phyloP scores from a whole-genome alignment of 2,888 invertebrate genomes.

The Conops quadrifasciatus region DNA sequence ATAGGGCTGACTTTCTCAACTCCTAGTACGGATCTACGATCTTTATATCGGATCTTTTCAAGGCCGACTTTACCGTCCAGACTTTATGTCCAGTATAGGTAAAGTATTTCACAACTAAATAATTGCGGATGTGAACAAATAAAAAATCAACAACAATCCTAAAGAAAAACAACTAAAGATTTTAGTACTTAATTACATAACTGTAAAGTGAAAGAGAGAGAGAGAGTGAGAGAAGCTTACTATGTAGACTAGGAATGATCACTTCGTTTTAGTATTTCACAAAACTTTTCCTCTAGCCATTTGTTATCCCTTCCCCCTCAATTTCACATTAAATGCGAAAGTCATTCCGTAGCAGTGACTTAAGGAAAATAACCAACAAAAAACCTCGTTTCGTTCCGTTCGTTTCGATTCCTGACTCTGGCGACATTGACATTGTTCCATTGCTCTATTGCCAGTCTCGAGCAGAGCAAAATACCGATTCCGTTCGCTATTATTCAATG shows the following conservation, averaged over 20 bases:
- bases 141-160: background rate
- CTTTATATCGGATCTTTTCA: too few species aligned
- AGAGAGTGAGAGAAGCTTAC: background rate
- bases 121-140: background rate
- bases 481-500: conserved; percentile 22
- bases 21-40: too few species aligned
- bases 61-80: too few species aligned
- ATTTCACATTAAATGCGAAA: background rate
- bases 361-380: too few species aligned
- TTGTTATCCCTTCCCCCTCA: too few species aligned
- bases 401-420: background rate
- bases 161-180: background rate
- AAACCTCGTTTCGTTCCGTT: background rate
- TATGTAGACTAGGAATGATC: too few species aligned
- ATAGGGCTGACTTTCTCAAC: too few species aligned
- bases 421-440: conserved; percentile 21
- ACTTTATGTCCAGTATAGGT: too few species aligned
- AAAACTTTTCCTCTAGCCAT: background rate
- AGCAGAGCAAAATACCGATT: background rate
- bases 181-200: background rate
- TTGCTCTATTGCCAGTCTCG: background rate
- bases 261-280: too few species aligned
- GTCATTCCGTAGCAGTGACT: background rate
- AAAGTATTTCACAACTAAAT: too few species aligned
- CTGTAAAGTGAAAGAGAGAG: background rate